Evolutionary conservation across 2,113 vertebrate genomes (phyloP), one percentile per base, ranked within the genome.

Genomic region (Colinus virginianus): DNA sequence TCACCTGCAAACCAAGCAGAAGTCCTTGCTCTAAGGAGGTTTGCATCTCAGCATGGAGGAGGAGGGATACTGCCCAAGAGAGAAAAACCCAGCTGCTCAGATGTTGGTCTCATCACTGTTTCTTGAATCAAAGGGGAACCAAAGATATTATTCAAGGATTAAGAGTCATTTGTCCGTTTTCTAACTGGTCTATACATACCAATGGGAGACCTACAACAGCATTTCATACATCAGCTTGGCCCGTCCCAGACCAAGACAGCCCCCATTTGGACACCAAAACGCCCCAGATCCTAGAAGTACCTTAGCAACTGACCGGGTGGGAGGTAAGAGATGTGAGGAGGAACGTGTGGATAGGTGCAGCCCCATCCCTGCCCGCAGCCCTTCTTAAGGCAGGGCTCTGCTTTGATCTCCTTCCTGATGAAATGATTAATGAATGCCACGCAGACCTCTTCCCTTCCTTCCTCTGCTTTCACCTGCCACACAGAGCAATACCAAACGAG

Each of bases 401-500:
- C 95, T 96, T 89, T 93, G 91, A 94, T 94, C 90, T 79, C 87
- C 86, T 83, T 94, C 90, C 92, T 96, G 95, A 94, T 84, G 80
- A 90, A 81, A 94, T 94, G 93, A 96, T 96, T 96, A 95, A 96
- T 92, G 96, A 95, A 93, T 70, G 61, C 56, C 83, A 87, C 61
- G 69, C 94, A 90, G 93, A 96, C 78, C 88, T 82, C 87, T 95
- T 94, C 87, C 81, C 64, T 90, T 92, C 92, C 88, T 95, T 76
- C 68, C 76, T 85, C 36, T 68, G 69, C 91, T 82, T 59, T 68
- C 84, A 91, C 89, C 88, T 94, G 66, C 91, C 85, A 90, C 91
- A 67, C 76, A 85, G 94, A 97, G 89, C 91, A 93, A 87, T 87
- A 96, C 96, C 93, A 95, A 95, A 96, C 5, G 70, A 97, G 91